Conservation (phyloP, 2,113 vertebrate species). For the Scatophagus argus region DNA sequence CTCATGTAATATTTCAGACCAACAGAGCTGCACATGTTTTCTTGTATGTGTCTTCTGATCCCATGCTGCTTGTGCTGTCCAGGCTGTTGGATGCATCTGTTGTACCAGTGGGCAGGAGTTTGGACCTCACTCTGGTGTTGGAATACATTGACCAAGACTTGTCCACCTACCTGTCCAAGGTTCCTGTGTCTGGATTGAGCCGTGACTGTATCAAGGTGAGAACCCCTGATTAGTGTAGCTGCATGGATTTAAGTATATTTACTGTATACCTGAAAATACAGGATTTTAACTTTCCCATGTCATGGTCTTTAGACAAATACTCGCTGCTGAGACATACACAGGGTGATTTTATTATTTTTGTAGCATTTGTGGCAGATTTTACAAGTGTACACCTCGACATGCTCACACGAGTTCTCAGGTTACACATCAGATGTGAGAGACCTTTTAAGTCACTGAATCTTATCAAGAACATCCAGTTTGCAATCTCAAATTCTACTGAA, state of each 20-base stretch:
- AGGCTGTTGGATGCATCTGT: conserved; percentile 81
- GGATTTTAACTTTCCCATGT: too few species aligned
- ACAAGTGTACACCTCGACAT: neutral
- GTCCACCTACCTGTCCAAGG: conserved; percentile 78
- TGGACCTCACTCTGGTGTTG: conserved; percentile 83
- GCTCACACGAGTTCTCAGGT: neutral
- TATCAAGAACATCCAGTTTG: neutral
- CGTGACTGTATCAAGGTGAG: conserved; percentile 77
- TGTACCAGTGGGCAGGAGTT: conserved; percentile 20
- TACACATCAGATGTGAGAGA: neutral
- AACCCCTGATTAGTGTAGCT: neutral
- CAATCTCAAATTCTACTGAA: neutral
- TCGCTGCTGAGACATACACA: neutral
- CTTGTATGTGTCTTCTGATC: neutral
- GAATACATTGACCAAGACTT: conserved; percentile 87
- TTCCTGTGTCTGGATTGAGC: conserved; percentile 71
- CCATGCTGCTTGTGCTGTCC: neutral
- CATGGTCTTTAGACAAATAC: too few species aligned
- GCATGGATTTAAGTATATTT: neutral
- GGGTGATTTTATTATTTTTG: neutral
- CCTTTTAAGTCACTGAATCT: neutral
- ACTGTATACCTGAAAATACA: too few species aligned
- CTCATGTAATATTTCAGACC: neutral
- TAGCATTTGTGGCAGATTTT: neutral
- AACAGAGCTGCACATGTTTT: neutral